Conservation (phyloP, 2,797 vertebrate genomes). For the Gallinago nigripennis region DNA sequence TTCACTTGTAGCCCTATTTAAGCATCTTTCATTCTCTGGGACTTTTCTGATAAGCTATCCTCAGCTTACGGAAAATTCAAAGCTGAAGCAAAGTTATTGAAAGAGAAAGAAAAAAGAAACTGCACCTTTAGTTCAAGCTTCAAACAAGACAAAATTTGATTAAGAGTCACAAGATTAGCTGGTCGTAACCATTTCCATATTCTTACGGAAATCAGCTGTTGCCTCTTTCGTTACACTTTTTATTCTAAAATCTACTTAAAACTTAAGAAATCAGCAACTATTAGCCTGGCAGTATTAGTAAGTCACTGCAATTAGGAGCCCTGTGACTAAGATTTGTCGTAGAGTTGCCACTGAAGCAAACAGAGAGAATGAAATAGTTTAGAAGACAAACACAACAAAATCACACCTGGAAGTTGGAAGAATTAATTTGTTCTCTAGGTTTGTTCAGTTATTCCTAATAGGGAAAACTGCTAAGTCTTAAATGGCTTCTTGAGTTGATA, state of each 20-base stretch:
- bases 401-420: background rate
- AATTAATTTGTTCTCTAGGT: background rate
- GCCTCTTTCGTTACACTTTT: background rate
- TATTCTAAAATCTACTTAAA: constrained; percentile 23
- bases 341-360: background rate
- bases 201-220: background rate
- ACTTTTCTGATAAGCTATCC: constrained; percentile 65
- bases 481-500: background rate
- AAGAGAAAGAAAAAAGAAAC: constrained; percentile 19
- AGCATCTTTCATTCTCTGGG: constrained; percentile 31
- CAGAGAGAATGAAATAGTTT: background rate
- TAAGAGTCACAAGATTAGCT: constrained; percentile 23
- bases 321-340: background rate
- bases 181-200: background rate
- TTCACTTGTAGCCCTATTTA: constrained; percentile 43
- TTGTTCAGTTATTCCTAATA: background rate
- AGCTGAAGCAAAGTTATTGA: constrained; percentile 47
- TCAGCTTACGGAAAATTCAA: constrained; percentile 67
- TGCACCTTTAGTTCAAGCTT: constrained; percentile 57
- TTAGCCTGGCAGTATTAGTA: background rate
- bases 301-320: background rate
- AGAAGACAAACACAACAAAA: background rate
- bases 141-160: constrained; percentile 43
- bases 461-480: background rate
- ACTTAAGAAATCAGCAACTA: background rate